Evolutionary conservation across 1,140 invertebrate genomes (phyloP), one percentile per base, ranked within the genome.

Genomic region (Micrasema minimum): DNA sequence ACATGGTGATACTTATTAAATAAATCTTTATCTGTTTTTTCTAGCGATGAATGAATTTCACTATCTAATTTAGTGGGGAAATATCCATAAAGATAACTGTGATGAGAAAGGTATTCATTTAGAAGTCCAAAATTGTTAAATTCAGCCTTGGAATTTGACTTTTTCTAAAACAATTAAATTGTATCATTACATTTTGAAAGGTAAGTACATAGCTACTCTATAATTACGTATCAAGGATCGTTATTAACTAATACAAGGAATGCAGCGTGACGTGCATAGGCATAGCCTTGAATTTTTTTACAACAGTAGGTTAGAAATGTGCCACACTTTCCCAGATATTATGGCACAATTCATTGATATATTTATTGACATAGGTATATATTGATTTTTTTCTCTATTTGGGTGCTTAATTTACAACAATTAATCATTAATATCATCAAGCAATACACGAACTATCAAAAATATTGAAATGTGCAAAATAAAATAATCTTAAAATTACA

Each of bases 31-130:
- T 31, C 7, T 20, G 73, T 70, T 38, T 12, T 77, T 76, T 64
- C 41, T 31, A 75, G 76, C 80, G 76, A 78, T 79, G 75, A 80
- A 81, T 75, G 81, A 85, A 87, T 70, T 73, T 85, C 75, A 55
- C 79, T 76, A 78, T 89, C 88, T 77, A 79, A 79, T 74, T 78
- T 81, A 68, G 83, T 85, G 20, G 87, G 87, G 20, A 62, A 72
- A 81, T 84, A 88, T 43, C 85, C 85, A 79, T 81, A 80, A 37
- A 88, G 72, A 68, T 88, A 89, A 80, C 88, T 89, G 70, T 82
- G 79, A 38, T 83, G 76, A 57, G 79, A 82, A 23, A 89, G 80
- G 76, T 85, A 75, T 35, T 67, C 46, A 67, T 75, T 67, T 5
- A 75, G 53, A 11, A 31, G 45, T n/a, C 43, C 37, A 48, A 69